Conservation (phyloP, 2,797 vertebrate genomes). For the Gadopsis bispinosus region DNA sequence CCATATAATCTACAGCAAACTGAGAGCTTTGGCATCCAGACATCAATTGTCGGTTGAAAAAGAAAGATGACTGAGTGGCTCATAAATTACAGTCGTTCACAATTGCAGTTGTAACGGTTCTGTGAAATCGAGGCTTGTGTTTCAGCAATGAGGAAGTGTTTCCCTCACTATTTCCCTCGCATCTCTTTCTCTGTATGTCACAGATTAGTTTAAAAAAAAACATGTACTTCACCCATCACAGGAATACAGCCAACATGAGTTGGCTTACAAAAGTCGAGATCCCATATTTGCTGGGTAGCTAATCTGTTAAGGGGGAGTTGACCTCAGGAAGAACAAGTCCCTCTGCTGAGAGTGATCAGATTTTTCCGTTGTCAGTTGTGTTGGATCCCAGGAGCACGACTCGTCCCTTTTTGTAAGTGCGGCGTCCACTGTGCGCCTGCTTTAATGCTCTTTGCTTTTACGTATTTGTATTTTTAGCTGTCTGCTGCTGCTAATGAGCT, state of each 20-base stretch:
- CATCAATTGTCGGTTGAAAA: background rate
- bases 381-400: conserved; percentile 14
- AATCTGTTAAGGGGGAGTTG: conserved; percentile 1
- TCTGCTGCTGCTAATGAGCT: conserved; percentile 24
- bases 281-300: background rate
- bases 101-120: background rate
- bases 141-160: background rate
- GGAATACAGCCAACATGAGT: background rate
- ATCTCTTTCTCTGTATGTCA: background rate
- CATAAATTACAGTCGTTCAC: background rate
- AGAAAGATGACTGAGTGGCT: background rate
- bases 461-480: conserved; percentile 30
- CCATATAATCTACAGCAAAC: background rate
- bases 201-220: background rate
- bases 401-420: background rate
- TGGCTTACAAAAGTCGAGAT: too few relatives aligned
- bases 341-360: background rate
- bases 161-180: too few relatives aligned
- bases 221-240: background rate
- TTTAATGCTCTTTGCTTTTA: background rate
- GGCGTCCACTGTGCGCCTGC: conserved; percentile 4
- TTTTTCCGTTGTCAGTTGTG: background rate
- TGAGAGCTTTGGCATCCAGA: background rate
- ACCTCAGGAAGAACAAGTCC: background rate
- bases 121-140: background rate